Evolutionary conservation across 2,888 invertebrate genomes (phyloP).

Genomic region (Scaeva pyrastri): DNA sequence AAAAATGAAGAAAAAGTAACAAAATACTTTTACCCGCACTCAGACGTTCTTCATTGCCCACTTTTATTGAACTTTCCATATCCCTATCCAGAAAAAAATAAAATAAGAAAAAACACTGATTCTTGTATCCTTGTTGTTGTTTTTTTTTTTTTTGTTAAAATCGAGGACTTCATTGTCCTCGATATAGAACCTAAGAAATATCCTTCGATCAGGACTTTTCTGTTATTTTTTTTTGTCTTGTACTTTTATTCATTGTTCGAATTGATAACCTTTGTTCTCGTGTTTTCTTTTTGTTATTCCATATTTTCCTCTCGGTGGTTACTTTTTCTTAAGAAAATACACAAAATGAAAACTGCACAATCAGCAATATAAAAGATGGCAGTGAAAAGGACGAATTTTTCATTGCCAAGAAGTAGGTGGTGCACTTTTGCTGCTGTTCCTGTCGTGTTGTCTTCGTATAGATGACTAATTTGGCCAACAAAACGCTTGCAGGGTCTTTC

Average conservation of each 20-base stretch:
- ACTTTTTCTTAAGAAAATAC: neutral
- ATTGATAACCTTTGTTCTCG: slow-evolving; percentile 9
- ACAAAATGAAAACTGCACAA: neutral
- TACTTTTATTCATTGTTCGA: neutral
- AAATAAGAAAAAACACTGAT: neutral
- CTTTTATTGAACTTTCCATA: slow-evolving; percentile 1
- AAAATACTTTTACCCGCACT: slow-evolving; percentile 6
- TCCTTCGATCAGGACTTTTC: neutral
- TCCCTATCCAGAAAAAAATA: too few relatives aligned
- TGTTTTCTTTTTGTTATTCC: too few relatives aligned
- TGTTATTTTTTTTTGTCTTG: neutral
- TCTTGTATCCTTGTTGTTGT: neutral
- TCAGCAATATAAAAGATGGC: slow-evolving; percentile 4
- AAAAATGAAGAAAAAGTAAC: too few relatives aligned
- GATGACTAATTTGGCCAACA: neutral
- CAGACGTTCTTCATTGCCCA: slow-evolving; percentile 18
- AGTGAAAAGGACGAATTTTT: neutral
- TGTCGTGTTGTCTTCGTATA: neutral
- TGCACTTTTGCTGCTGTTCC: too few relatives aligned
- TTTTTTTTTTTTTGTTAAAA: neutral
- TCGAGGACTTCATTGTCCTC: neutral
- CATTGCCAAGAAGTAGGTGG: slow-evolving; percentile 15
- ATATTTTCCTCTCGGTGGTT: neutral
- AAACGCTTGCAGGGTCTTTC: neutral
- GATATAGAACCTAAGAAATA: neutral